These are phyloP conservation scores for Sula dactylatra DNA, from an alignment of 2,113 vertebrate genomes.

Conservation along the genomic window DNA sequence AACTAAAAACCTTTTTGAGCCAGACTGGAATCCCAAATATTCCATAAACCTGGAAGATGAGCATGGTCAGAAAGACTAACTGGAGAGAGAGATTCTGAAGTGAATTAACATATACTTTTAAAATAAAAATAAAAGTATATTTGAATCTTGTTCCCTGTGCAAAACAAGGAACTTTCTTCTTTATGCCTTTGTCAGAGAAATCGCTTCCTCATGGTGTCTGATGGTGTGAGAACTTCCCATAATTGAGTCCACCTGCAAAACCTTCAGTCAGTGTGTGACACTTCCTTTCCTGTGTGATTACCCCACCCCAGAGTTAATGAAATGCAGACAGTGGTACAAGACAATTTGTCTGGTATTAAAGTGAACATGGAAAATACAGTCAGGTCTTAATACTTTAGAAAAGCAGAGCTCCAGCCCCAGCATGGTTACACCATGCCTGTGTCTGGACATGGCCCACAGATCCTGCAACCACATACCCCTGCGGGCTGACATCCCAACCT, in stretches of 20 bases:
- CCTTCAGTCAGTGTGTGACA: background rate
- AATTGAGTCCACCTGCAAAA: background rate
- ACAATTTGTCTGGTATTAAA: background rate
- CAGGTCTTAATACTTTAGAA: background rate
- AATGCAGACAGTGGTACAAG: background rate
- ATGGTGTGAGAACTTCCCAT: background rate
- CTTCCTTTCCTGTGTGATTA: background rate
- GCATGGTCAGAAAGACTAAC: conserved; percentile 46
- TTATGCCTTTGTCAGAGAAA: background rate
- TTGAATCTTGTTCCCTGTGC: background rate
- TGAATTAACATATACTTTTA: background rate
- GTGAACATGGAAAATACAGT: background rate
- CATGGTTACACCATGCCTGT: accelerated
- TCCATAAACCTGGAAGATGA: conserved; percentile 63
- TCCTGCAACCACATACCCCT: background rate
- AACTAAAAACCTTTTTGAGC: conserved; percentile 72
- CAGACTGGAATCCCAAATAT: conserved; percentile 77
- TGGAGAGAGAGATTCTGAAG: background rate
- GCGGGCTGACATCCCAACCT: accelerated
- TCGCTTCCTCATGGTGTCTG: background rate
- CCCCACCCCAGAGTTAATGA: background rate
- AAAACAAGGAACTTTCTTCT: background rate
- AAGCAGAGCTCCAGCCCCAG: background rate
- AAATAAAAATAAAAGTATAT: background rate
- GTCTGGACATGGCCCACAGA: background rate